phyloP scores from a whole-genome alignment of 2,113 vertebrate species.

The human (Homo sapiens) region GRCh38 chr2:165528001-165528500 shows the following conservation, averaged over 20 bases:
- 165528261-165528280: neutral
- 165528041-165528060: neutral
- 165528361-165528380: neutral
- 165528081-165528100: neutral
- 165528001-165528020: neutral
- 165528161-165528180: neutral
- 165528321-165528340: neutral
- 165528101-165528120: neutral
- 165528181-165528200: neutral
- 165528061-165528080: neutral
- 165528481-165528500: neutral
- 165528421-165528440: neutral
- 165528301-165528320: neutral
- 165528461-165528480: neutral
- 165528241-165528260: neutral
- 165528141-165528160: neutral
- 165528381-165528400: neutral
- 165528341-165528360: neutral
- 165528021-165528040: neutral
- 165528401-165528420: neutral
- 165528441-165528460: neutral
- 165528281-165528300: neutral
- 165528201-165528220: neutral
- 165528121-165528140: neutral
- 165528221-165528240: neutral